Conservation (phyloP, 2,888 invertebrate species). For the Heliconius charithonia region DNA sequence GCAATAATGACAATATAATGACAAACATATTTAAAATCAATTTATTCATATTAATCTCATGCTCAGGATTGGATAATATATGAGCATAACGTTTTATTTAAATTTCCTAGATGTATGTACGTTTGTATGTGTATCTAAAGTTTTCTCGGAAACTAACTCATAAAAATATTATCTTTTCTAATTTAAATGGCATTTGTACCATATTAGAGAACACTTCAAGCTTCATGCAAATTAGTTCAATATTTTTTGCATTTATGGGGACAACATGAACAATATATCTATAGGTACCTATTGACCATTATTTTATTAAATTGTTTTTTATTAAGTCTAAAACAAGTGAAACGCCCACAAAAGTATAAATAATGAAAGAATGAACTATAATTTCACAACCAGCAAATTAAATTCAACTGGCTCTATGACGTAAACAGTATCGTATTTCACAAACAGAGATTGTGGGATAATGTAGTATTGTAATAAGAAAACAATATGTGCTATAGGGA, state of each 20-base stretch:
- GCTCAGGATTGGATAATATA: not conserved
- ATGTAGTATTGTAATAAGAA: constrained; percentile 49
- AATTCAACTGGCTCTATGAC: constrained; percentile 35
- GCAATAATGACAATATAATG: not conserved
- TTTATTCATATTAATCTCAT: not conserved
- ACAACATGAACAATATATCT: not conserved
- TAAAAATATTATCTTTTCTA: too few species aligned
- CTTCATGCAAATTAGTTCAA: not conserved
- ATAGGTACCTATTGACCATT: not conserved
- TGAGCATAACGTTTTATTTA: not conserved
- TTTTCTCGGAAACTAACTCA: too few species aligned
- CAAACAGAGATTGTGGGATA: constrained; percentile 47
- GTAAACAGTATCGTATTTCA: constrained; percentile 43
- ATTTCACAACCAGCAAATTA: not conserved
- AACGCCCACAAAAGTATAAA: not conserved
- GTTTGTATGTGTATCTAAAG: too few species aligned
- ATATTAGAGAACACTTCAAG: too few species aligned
- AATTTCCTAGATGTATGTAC: not conserved
- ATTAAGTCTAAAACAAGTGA: too few species aligned
- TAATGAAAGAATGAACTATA: not conserved
- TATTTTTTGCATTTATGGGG: not conserved
- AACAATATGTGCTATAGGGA: constrained; percentile 48
- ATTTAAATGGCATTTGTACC: too few species aligned
- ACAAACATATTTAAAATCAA: constrained; percentile 8
- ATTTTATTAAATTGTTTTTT: too few species aligned